Conservation (phyloP, 2,797 vertebrate genomes). For the Gymnoscopelus microlampas region DNA sequence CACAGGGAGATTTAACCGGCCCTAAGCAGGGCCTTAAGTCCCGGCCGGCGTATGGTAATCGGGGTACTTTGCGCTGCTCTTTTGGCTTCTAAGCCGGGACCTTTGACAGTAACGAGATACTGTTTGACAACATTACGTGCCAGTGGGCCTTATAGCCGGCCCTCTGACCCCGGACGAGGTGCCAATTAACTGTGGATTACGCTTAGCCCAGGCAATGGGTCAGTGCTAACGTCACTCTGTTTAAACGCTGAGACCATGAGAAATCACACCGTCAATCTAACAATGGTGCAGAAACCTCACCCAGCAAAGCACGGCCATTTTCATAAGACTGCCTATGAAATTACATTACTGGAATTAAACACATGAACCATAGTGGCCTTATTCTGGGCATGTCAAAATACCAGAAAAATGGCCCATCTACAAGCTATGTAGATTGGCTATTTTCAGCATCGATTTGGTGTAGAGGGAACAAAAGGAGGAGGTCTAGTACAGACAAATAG, state of each 20-base stretch:
- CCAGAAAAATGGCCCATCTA: no score
- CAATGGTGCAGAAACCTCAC: conserved; percentile 6
- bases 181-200: conserved; percentile 86
- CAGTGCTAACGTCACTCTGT: conserved; percentile 74
- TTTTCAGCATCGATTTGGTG: no score
- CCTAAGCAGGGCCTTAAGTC: conserved; percentile 41
- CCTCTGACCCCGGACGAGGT: conserved; percentile 76
- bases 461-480: no score
- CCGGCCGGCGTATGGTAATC: conserved; percentile 52
- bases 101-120: conserved; percentile 76
- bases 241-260: conserved; percentile 63
- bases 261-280: conserved; percentile 34
- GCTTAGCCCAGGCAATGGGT: conserved; percentile 75
- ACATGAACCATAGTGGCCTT: no score
- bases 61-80: conserved; percentile 67
- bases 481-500: no score
- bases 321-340: no score
- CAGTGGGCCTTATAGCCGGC: conserved; percentile 68
- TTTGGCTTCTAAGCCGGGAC: conserved; percentile 73
- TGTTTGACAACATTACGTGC: conserved; percentile 82
- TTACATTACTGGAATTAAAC: no score
- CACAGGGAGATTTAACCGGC: conserved; percentile 53
- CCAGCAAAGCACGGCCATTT: no score
- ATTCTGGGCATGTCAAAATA: no score
- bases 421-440: no score